A percentile compares a stretch with the other conserved stretches of the same genome.
phyloP scores from a whole-genome alignment of 1,140 invertebrate species.

The Orius laevigatus region DNA sequence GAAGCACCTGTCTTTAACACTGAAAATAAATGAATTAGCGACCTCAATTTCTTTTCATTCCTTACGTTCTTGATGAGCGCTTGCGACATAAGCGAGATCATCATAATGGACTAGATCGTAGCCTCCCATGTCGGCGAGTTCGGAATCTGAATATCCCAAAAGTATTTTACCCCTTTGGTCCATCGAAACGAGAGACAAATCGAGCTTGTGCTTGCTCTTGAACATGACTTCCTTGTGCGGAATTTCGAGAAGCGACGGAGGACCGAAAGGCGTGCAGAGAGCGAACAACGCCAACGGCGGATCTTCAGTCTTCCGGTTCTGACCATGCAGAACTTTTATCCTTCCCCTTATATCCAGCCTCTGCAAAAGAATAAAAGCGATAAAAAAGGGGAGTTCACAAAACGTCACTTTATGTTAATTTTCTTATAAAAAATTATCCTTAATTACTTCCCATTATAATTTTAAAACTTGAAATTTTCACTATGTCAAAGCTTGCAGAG shows the following conservation, averaged over 20 bases:
- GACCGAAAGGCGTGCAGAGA: slow-evolving; percentile 94
- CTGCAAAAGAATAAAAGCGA: slow-evolving; percentile 37
- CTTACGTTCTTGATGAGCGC: slow-evolving; percentile 97
- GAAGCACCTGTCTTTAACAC: slow-evolving; percentile 96
- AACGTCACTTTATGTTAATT: too few species aligned
- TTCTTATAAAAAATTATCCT: too few species aligned
- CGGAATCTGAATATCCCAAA: slow-evolving; percentile 82
- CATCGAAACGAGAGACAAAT: slow-evolving; percentile 89
- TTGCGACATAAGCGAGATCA: slow-evolving; percentile 92
- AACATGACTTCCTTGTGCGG: slow-evolving; percentile 94
- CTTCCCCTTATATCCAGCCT: slow-evolving; percentile 92
- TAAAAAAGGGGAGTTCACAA: too few species aligned
- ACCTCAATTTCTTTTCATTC: slow-evolving; percentile 19
- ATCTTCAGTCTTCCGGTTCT: slow-evolving; percentile 86
- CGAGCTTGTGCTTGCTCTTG: slow-evolving; percentile 97
- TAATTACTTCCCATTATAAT: too few species aligned
- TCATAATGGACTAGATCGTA: slow-evolving; percentile 96
- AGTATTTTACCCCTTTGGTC: slow-evolving; percentile 94
- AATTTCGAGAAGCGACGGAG: slow-evolving; percentile 73
- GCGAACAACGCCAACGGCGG: slow-evolving; percentile 88
- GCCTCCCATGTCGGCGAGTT: slow-evolving; percentile 79
- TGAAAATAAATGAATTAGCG: slow-evolving; percentile 28
- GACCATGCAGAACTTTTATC: slow-evolving; percentile 88
- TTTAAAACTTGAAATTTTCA: too few species aligned
- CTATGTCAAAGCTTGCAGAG: too few species aligned